A percentile compares a stretch with the other conserved stretches of the same genome.
phyloP scores from a whole-genome alignment of 2,113 vertebrate genomes.

The Anoplopoma fimbria region DNA sequence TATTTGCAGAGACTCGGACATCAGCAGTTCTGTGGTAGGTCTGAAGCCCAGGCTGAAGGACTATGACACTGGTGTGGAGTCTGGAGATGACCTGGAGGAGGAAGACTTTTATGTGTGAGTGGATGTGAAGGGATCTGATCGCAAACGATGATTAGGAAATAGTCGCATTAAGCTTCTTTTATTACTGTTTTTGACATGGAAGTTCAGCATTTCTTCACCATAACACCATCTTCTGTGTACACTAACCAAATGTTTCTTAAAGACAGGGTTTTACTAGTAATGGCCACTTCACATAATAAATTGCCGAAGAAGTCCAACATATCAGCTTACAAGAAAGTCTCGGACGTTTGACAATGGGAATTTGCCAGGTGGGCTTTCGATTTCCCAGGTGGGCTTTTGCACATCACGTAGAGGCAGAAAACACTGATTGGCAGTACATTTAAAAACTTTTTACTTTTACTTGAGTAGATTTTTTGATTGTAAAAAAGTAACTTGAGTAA shows the following conservation, averaged over 20 bases:
- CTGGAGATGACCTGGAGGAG: slow-evolving; percentile 89
- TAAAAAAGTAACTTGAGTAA: too few relatives aligned
- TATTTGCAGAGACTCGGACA: slow-evolving; percentile 81
- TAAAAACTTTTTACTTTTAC: too few relatives aligned
- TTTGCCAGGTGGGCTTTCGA: too few relatives aligned
- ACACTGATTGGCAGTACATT: too few relatives aligned
- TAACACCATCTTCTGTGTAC: neutral
- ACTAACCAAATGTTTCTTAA: neutral
- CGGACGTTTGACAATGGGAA: too few relatives aligned
- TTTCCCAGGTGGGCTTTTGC: too few relatives aligned
- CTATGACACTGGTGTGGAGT: slow-evolving; percentile 87
- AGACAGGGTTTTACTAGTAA: neutral
- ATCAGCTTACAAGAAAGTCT: too few relatives aligned
- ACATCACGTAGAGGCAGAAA: too few relatives aligned
- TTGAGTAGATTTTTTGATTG: too few relatives aligned
- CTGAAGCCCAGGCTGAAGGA: slow-evolving; percentile 76
- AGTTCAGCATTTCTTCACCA: neutral
- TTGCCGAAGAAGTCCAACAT: too few relatives aligned
- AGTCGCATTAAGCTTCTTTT: neutral
- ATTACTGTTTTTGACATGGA: neutral
- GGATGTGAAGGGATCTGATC: neutral
- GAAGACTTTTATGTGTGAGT: slow-evolving; percentile 86
- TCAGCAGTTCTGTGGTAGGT: slow-evolving; percentile 77
- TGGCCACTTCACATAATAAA: neutral
- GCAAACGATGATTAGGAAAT: neutral